A percentile compares a stretch with the other conserved stretches of the same genome.
phyloP scores from a whole-genome alignment of 2,113 vertebrate genomes.

The Heterotis niloticus region DNA sequence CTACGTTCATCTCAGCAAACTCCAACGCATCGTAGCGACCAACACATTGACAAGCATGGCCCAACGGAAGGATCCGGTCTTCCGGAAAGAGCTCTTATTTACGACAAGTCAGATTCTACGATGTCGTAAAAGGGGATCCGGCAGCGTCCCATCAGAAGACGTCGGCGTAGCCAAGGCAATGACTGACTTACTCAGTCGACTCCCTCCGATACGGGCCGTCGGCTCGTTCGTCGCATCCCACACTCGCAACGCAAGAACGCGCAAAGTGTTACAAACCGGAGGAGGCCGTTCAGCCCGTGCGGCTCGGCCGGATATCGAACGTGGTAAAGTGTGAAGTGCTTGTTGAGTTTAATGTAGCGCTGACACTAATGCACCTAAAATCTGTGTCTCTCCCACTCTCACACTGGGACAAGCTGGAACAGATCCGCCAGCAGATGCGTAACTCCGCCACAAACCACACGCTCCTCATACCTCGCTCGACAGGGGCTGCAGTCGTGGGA shows the following conservation, averaged over 20 bases:
- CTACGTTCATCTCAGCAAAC: background rate
- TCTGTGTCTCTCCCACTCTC: background rate
- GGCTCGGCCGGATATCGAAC: too few relatives aligned
- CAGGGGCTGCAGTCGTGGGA: conserved; percentile 4
- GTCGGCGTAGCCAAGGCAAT: too few relatives aligned
- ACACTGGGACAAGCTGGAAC: background rate
- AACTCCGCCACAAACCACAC: background rate
- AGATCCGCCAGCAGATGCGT: background rate
- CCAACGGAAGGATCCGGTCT: background rate
- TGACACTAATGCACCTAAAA: background rate
- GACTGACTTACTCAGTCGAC: too few relatives aligned
- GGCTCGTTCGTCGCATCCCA: too few relatives aligned
- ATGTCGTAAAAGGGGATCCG: too few relatives aligned
- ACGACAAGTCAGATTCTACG: background rate
- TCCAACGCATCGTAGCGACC: background rate
- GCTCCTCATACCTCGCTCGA: background rate
- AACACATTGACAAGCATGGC: background rate
- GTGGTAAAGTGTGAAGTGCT: too few relatives aligned
- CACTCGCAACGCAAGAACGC: too few relatives aligned
- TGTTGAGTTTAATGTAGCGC: background rate
- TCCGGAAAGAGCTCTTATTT: background rate
- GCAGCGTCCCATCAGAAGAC: too few relatives aligned
- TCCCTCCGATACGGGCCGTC: too few relatives aligned
- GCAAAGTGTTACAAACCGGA: too few relatives aligned
- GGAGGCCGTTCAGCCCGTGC: too few relatives aligned